A percentile compares a stretch with the other conserved stretches of the same genome.
Evolutionary conservation across 1,140 invertebrate species (phyloP).

Genomic region (Chymomyza costata): DNA sequence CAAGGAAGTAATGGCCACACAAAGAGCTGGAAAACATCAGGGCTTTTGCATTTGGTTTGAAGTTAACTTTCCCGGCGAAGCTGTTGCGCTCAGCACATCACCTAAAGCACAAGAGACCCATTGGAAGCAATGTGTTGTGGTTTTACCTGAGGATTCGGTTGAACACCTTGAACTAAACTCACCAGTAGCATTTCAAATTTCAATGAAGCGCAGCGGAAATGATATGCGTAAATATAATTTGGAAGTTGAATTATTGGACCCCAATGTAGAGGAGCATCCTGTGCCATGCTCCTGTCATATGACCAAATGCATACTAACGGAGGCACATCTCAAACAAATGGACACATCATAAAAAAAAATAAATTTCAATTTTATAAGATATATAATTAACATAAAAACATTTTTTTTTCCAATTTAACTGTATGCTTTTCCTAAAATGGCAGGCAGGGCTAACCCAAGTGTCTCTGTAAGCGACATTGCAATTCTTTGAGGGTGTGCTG

Average conservation of each 20-base stretch:
- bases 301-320: conserved; percentile 86
- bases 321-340: conserved; percentile 70
- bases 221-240: conserved; percentile 78
- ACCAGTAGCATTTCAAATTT: conserved; percentile 82
- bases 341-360: conserved; percentile 31
- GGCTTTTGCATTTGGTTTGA: conserved; percentile 84
- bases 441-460: conserved; percentile 27
- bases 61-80: conserved; percentile 77
- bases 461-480: conserved; percentile 69
- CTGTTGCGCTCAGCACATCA: conserved; percentile 83
- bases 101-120: conserved; percentile 88
- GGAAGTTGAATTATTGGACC: conserved; percentile 82
- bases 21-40: conserved; percentile 81
- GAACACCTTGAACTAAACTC: conserved; percentile 77
- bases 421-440: too few relatives aligned
- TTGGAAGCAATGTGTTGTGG: conserved; percentile 98
- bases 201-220: conserved; percentile 77
- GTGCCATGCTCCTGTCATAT: conserved; percentile 85
- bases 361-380: background rate
- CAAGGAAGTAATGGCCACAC: conserved; percentile 76
- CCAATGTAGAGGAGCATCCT: conserved; percentile 83
- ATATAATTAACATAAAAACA: too few relatives aligned
- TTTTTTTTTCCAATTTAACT: too few relatives aligned
- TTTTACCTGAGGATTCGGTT: conserved; percentile 77
- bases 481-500: conserved; percentile 70